Percentiles rank a stretch among this genome's conserved stretches.
Evolutionary conservation across 2,113 vertebrate species (phyloP).

Genomic region (Ochotona curzoniae): DNA sequence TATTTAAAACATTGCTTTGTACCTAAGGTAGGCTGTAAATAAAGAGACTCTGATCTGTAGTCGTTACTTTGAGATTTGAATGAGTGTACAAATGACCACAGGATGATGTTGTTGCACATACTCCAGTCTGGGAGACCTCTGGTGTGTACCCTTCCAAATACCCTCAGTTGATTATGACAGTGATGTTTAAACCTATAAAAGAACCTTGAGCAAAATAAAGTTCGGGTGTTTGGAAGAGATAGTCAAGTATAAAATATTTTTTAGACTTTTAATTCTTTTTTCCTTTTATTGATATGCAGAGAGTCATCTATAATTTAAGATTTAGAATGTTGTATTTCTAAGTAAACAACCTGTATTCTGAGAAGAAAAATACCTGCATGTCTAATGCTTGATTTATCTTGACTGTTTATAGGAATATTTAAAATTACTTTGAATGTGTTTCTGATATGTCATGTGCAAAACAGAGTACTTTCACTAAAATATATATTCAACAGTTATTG

Average conservation of each 20-base stretch:
- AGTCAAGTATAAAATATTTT: neutral
- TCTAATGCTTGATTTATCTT: constrained; percentile 19
- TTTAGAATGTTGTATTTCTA: neutral
- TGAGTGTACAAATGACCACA: neutral
- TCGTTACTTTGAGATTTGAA: neutral
- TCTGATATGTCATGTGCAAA: neutral
- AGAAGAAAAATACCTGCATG: neutral
- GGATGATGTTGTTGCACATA: neutral
- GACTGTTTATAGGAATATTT: neutral
- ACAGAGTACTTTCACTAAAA: neutral
- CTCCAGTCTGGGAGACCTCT: neutral
- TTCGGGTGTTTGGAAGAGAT: neutral
- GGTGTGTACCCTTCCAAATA: neutral
- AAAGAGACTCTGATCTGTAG: neutral
- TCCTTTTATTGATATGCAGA: neutral
- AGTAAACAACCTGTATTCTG: neutral
- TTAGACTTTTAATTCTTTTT: neutral
- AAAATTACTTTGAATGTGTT: neutral
- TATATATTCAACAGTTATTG: neutral
- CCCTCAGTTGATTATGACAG: neutral
- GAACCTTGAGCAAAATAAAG: constrained; percentile 18
- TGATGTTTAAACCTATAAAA: neutral
- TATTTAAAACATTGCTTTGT: neutral
- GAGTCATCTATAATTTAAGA: neutral
- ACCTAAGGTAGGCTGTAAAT: neutral